These are phyloP conservation scores for Criorhina ranunculi DNA, from an alignment of 2,888 invertebrate species.

Conservation along the genomic window DNA sequence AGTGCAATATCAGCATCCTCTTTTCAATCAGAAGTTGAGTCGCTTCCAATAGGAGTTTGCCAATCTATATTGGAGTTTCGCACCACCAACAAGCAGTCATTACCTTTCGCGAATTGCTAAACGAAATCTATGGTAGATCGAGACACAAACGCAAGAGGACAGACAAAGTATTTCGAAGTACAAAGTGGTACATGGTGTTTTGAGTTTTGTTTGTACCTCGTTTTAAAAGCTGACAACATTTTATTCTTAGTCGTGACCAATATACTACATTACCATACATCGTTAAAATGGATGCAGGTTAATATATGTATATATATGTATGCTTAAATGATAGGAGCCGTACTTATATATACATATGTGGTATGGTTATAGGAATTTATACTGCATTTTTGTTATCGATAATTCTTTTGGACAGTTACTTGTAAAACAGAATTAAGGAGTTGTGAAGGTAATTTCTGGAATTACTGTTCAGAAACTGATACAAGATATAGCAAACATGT, in stretches of 20 bases:
- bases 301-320: not conserved
- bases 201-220: constrained; percentile 28
- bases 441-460: too few relatives aligned
- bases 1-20: constrained; percentile 33
- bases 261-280: constrained; percentile 64
- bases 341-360: constrained; percentile 10
- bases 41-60: constrained; percentile 37
- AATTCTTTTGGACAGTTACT: constrained; percentile 9
- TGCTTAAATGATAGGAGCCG: constrained; percentile 23
- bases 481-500: too few relatives aligned
- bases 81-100: constrained; percentile 46
- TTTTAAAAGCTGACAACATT: constrained; percentile 59
- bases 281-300: constrained; percentile 49
- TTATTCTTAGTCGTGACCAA: constrained; percentile 72
- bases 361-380: not conserved
- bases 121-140: constrained; percentile 31
- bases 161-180: constrained; percentile 17
- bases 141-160: constrained; percentile 11
- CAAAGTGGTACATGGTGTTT: constrained; percentile 35
- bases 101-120: constrained; percentile 56
- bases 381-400: not conserved
- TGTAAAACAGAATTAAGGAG: constrained; percentile 7
- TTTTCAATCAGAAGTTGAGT: constrained; percentile 43
- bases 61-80: constrained; percentile 24
- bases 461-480: too few relatives aligned